phyloP scores from a whole-genome alignment of 2,113 vertebrate species.

The Lontra canadensis region DNA sequence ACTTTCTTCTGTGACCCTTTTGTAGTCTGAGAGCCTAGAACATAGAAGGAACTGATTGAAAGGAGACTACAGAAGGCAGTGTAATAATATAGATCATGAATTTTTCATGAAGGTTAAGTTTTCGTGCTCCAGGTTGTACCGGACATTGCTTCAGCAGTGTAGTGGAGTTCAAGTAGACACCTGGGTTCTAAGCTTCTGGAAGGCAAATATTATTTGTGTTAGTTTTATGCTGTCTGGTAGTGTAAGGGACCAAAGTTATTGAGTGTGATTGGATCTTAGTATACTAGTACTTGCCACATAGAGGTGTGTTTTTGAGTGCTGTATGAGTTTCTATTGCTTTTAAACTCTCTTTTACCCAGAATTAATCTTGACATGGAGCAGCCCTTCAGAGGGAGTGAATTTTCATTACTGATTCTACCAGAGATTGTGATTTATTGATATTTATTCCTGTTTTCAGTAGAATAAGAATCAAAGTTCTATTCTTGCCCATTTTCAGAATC shows the following conservation, averaged over 20 bases:
- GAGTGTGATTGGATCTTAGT: background rate
- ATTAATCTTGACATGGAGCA: constrained; percentile 6
- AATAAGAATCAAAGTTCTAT: constrained; percentile 19
- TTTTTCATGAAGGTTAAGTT: background rate
- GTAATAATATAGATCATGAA: background rate
- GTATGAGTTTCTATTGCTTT: background rate
- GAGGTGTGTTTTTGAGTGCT: background rate
- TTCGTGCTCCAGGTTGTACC: background rate
- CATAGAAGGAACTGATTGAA: background rate
- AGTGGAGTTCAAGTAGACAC: background rate
- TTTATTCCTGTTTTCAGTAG: background rate
- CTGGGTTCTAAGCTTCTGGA: background rate
- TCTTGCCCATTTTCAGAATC: background rate
- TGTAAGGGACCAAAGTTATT: background rate
- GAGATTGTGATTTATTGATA: background rate
- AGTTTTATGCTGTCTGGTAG: background rate
- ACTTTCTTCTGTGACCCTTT: background rate
- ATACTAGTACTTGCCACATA: background rate
- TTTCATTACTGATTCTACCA: background rate
- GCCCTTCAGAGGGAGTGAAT: background rate
- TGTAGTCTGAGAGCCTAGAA: background rate
- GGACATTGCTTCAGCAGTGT: background rate
- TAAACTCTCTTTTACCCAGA: constrained; percentile 13
- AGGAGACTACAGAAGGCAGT: background rate
- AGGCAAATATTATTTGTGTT: background rate